phyloP scores from a whole-genome alignment of 2,888 invertebrate species.

The Philaethria dido region DNA sequence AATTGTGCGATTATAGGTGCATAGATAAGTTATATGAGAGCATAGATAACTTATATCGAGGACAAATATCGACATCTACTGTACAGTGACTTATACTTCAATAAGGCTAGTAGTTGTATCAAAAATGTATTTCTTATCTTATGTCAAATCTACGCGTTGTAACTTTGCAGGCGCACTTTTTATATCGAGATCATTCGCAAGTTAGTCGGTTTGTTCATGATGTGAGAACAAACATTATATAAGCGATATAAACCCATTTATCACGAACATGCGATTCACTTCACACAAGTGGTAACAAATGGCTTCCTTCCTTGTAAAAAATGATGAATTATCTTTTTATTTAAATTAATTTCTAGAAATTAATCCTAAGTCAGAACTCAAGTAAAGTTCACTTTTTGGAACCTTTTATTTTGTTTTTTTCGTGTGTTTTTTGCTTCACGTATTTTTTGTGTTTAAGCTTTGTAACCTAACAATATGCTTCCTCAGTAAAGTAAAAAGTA shows the following conservation, averaged over 20 bases:
- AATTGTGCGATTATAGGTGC: too few relatives aligned
- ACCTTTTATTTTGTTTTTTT: conserved; percentile 24
- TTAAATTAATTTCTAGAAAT: conserved; percentile 3
- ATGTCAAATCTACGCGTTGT: conserved; percentile 17
- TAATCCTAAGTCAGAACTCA: not conserved
- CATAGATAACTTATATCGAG: too few relatives aligned
- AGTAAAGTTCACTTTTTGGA: not conserved
- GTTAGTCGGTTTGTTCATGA: conserved; percentile 30
- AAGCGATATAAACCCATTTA: conserved; percentile 38
- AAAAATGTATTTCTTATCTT: conserved; percentile 7
- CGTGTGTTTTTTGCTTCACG: conserved; percentile 21
- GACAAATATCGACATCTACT: too few relatives aligned
- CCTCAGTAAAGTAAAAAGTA: conserved; percentile 23
- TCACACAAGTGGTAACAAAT: conserved; percentile 35
- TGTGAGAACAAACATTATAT: conserved; percentile 38
- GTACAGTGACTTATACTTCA: not conserved
- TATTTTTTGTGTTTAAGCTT: conserved; percentile 24
- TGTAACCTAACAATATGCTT: conserved; percentile 28
- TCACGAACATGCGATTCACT: conserved; percentile 34
- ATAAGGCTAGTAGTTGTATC: not conserved
- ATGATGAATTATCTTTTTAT: conserved; percentile 12
- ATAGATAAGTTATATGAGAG: too few relatives aligned
- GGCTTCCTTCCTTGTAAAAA: conserved; percentile 28
- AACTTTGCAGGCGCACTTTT: conserved; percentile 10
- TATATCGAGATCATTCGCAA: conserved; percentile 29